Base-by-base conservation (phyloP, 2,888 invertebrate species). In the Julus scanicus region DNA sequence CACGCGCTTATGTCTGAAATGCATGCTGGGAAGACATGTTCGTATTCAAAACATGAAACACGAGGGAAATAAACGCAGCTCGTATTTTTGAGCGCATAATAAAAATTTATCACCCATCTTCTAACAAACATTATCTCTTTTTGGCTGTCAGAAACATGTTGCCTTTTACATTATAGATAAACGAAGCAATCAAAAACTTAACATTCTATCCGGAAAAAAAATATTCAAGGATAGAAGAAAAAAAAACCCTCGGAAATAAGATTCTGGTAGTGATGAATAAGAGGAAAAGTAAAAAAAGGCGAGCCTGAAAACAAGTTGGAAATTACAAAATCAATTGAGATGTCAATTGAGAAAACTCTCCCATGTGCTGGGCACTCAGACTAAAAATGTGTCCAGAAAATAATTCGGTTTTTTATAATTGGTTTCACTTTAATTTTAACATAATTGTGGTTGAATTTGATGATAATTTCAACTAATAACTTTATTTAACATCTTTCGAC, bases 161-260 rank as follows among this genome's bases (percentile, higher is more conserved):
- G 80, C 37, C 80, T 80, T 80, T 80, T 80, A 80, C 80, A 80
- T 80, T 80, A 39, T 80, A 80, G 80, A 80, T 80, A 80, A 80
- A 80, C 80, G 80, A 80, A 80, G 80, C 80, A 80, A 80, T 80
- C 80, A 80, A 80, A 39, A 80, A 29, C 80, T 80, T 80, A 80
- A 80, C 80, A 80, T 80, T 80, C 15, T 37, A 80, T 13, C 80
- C 15, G 80, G 80, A 0, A 15, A 37, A 37, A 80, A 80, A 80
- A 80, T 13, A 80, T 80, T 80, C 13, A 37, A 44, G 44, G 8
- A 44, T 1, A 44, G 44, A 80, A 80, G 37, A 4, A 37, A 80
- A 80, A 80, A 71, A 63, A n/a, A 20, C 11, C 6, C n/a, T 80
- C 11, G 37, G 80, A 80, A 80, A 80, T 80, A 37, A 80, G 80